Evolutionary conservation across 2,113 vertebrate genomes (phyloP).

Genomic region (Hystrix cristata): DNA sequence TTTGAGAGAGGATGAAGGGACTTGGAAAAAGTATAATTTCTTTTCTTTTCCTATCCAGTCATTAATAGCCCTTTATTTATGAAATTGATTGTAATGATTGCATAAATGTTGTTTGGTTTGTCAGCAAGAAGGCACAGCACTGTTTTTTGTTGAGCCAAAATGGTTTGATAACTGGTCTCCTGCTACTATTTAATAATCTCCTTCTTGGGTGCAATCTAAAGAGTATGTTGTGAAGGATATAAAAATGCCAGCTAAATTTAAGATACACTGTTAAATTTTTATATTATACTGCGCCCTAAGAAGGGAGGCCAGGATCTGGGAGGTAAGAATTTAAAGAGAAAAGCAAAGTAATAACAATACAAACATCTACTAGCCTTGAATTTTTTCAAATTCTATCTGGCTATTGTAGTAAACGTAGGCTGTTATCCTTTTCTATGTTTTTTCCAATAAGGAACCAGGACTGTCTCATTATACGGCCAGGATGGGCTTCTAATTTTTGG

Average conservation of each 20-base stretch:
- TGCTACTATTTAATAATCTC: slow-evolving; percentile 86
- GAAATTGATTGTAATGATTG: slow-evolving; percentile 86
- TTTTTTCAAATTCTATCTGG: not conserved
- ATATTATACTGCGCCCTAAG: slow-evolving; percentile 69
- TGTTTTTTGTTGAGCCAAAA: slow-evolving; percentile 83
- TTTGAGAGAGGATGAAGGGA: slow-evolving; percentile 75
- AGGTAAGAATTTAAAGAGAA: slow-evolving; percentile 75
- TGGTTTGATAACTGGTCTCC: slow-evolving; percentile 80
- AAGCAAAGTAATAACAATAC: slow-evolving; percentile 63
- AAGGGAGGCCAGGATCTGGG: not conserved
- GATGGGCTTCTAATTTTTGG: not conserved
- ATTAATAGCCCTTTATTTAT: slow-evolving; percentile 83
- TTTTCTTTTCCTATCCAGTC: slow-evolving; percentile 75
- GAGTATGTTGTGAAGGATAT: slow-evolving; percentile 84
- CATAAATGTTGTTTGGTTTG: slow-evolving; percentile 83
- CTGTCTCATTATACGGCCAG: not conserved
- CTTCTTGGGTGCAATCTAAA: slow-evolving; percentile 87
- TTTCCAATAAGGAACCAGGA: not conserved
- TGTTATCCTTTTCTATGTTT: slow-evolving; percentile 51
- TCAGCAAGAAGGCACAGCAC: slow-evolving; percentile 76
- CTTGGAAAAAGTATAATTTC: slow-evolving; percentile 66
- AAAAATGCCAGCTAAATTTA: slow-evolving; percentile 86
- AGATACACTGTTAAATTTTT: slow-evolving; percentile 78
- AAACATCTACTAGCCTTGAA: slow-evolving; percentile 31
- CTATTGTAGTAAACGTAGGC: not conserved